These are phyloP conservation scores for Timema podura DNA, from an alignment of 2,888 invertebrate species.

Conservation along the genomic window DNA sequence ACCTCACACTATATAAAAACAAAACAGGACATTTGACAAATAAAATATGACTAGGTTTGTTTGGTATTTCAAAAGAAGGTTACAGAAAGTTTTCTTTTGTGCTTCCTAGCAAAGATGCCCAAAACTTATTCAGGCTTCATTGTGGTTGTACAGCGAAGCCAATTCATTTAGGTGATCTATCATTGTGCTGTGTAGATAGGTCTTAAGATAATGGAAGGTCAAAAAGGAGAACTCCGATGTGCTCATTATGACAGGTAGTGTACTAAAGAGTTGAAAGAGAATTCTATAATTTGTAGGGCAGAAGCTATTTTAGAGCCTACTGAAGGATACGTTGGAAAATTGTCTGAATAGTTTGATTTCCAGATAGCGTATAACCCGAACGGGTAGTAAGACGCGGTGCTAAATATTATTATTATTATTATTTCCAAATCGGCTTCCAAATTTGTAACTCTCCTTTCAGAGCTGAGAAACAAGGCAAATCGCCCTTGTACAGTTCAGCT, in stretches of 20 bases:
- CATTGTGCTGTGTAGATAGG: constrained; percentile 5
- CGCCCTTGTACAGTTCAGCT: constrained; percentile 1
- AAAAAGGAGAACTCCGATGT: neutral
- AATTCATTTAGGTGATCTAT: constrained; percentile 4
- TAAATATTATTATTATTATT: too few relatives aligned
- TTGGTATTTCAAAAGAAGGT: too few relatives aligned
- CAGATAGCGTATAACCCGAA: too few relatives aligned
- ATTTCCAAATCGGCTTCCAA: neutral
- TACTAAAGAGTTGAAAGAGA: neutral
- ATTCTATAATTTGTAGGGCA: constrained; percentile 7
- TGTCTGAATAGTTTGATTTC: constrained; percentile 10
- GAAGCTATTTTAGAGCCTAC: constrained; percentile 2
- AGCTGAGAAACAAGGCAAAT: constrained; percentile 12
- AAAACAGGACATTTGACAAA: too few relatives aligned
- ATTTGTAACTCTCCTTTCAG: constrained; percentile 8
- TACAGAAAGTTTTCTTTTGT: too few relatives aligned
- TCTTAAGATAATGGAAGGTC: neutral
- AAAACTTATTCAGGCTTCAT: constrained; percentile 10
- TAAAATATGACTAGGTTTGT: too few relatives aligned
- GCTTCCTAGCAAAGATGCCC: neutral
- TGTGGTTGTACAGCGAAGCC: neutral
- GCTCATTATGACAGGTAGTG: neutral
- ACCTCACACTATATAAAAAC: too few relatives aligned
- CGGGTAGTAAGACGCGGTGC: too few relatives aligned
- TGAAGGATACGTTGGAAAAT: constrained; percentile 7